These are phyloP conservation scores for Ascidia mentula DNA, from an alignment of 23 tunicate genomes.

Conservation along the genomic window DNA sequence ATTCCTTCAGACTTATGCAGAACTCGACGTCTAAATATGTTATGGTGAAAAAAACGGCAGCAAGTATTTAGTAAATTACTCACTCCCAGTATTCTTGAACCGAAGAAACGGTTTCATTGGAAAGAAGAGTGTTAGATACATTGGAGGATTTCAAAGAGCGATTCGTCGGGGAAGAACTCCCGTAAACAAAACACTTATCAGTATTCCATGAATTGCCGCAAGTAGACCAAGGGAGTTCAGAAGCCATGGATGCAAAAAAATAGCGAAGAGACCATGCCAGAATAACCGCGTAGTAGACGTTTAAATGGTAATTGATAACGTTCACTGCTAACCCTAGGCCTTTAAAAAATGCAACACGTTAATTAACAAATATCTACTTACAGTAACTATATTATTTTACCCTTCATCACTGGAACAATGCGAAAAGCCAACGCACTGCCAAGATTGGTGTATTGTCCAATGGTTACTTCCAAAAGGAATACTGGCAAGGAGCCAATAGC, in stretches of 20 bases:
- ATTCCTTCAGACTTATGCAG: slow-evolving; percentile 71
- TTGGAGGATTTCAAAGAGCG: neutral
- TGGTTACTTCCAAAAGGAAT: slow-evolving; percentile 81
- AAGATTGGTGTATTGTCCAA: slow-evolving; percentile 74
- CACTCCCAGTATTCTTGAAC: slow-evolving; percentile 88
- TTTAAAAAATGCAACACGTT: too few species aligned
- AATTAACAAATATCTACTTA: too few species aligned
- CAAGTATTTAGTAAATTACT: slow-evolving; percentile 10
- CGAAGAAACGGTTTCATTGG: slow-evolving; percentile 47
- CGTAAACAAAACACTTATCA: slow-evolving; percentile 66
- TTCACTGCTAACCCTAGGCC: slow-evolving; percentile 87
- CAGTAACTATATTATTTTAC: too few species aligned
- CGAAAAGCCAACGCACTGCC: slow-evolving; percentile 74
- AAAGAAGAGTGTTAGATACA: neutral
- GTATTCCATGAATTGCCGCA: slow-evolving; percentile 82
- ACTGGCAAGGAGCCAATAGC: slow-evolving; percentile 80
- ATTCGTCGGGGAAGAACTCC: slow-evolving; percentile 1
- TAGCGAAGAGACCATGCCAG: slow-evolving; percentile 86
- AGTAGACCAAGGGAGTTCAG: slow-evolving; percentile 75
- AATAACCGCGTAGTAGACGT: slow-evolving; percentile 87
- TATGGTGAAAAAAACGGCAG: neutral
- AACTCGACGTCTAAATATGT: slow-evolving; percentile 54
- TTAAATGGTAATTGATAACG: slow-evolving; percentile 83
- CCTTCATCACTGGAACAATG: slow-evolving; percentile 88
- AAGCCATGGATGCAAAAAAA: slow-evolving; percentile 84